phyloP scores from a whole-genome alignment of 1,140 invertebrate species.

The Cryptotermes secundus region DNA sequence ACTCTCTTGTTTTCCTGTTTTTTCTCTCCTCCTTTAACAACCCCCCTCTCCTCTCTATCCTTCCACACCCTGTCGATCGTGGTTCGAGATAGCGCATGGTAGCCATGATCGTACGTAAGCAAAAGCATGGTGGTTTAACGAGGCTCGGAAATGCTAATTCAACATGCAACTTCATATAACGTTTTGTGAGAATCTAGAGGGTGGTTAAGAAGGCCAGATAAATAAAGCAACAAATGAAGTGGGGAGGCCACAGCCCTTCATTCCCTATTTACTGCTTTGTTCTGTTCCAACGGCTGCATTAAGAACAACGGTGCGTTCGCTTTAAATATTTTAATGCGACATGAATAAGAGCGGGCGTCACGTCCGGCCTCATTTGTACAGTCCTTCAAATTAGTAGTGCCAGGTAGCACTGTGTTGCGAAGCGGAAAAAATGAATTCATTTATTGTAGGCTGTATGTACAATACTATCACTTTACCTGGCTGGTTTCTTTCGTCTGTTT shows the following conservation, averaged over 20 bases:
- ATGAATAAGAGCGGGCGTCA: not conserved
- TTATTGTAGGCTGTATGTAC: too few relatives aligned
- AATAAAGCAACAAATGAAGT: not conserved
- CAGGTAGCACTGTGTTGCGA: too few relatives aligned
- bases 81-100: not conserved
- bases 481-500: too few relatives aligned
- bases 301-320: not conserved
- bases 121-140: not conserved
- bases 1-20: not conserved
- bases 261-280: not conserved
- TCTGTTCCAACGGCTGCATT: not conserved
- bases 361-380: not conserved
- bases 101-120: not conserved
- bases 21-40: not conserved
- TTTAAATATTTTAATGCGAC: slow-evolving; percentile 18
- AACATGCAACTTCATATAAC: slow-evolving; percentile 4
- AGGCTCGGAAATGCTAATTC: not conserved
- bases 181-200: not conserved
- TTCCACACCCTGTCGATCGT: not conserved
- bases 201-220: not conserved
- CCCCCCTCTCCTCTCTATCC: not conserved
- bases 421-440: too few relatives aligned
- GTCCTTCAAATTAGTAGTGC: not conserved
- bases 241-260: not conserved
- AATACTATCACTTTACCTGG: too few relatives aligned